Base-by-base conservation (phyloP, 2,888 invertebrate species). In the Hermodice carunculata region DNA sequence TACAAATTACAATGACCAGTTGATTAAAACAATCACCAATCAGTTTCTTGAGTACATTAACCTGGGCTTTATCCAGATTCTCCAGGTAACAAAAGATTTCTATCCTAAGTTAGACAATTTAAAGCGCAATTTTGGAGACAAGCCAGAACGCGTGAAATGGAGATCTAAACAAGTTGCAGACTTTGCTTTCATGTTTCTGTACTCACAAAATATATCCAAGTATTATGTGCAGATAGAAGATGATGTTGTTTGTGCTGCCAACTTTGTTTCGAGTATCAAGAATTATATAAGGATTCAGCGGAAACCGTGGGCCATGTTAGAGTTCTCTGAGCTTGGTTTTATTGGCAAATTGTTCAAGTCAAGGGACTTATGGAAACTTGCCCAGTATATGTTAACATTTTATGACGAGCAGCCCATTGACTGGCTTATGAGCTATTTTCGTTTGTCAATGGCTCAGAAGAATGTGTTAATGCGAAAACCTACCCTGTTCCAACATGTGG, bases 191-290 rank as follows among this genome's bases (percentile, higher is more conserved):
- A 73, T 84, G 44, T 81, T 85, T 57, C 71, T 76, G 37, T 84
- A 81, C 63, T 65, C 79, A 1, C 69, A 74, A 22, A 69, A 75
- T n/a, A 56, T 82, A 46, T 79, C 79, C n/a, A 67, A 74, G 37
- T 84, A 82, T 64, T 84, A 83, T 69, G 61, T 85, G 34, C 79
- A 84, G 17, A 69, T 85, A 77, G 74, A 85, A 68, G 85, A 85
- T 63, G 85, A 85, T 62, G 77, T 85, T 19, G 63, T 79, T 11
- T 69, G 78, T 11, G 75, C 80, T 1, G 69, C 72, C 6, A 70
- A 75, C 43, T 85, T 80, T 66, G 72, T 84, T 26, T 70, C 76
- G 8, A 78, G 78, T 52, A 79, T 85, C 51, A 65, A 65, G 46
- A 76, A 80, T 29, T 82, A 78, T 69, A 76, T 84, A 17, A 44